Base-by-base conservation (phyloP, 23 tunicate species). In the Botrylloides violaceus region DNA sequence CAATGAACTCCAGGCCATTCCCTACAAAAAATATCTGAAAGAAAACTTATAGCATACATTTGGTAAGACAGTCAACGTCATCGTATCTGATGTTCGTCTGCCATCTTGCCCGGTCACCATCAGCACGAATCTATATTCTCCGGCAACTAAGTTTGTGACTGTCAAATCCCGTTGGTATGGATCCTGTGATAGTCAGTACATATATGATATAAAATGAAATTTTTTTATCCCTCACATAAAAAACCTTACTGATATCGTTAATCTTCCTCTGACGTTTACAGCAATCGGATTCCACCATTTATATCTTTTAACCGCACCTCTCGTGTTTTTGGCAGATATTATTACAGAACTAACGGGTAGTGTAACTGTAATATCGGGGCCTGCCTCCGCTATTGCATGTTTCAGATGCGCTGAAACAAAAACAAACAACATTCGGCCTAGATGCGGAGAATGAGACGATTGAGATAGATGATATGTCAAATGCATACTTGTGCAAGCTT, bases 31-130 rank as follows among this genome's bases (percentile, higher is more conserved):
- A n/a, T n/a, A n/a, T n/a, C n/a, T n/a, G n/a, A n/a, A n/a, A n/a
- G n/a, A n/a, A n/a, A n/a, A n/a, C n/a, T n/a, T n/a, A n/a, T n/a
- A n/a, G 24, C 70, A 7, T 64, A 64, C 70, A 7, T 64, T 31
- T 22, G 70, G 38, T 18, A 30, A 30, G 12, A 68, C 74, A 37
- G 74, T 68, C 25, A 68, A 26, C 26, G 26, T 43, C 74, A 37
- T 68, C 58, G 37, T 37, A 28, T 68, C 74, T 24, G 74, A 37
- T 0, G 74, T 37, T 37, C 74, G 43, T 15, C 74, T 35, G 20
- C 74, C 74, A 43, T 68, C 74, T 56, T 32, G 36, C 20, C 74
- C 74, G 4, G 74, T 68, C 12, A 68, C 74, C 56, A 43, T 68
- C 74, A 68, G 47, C 6, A 68, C 28, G 37, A 68, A 68, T 30